These are phyloP conservation scores for Amblyornis subalaris DNA, from an alignment of 2,113 vertebrate genomes.

Conservation along the genomic window DNA sequence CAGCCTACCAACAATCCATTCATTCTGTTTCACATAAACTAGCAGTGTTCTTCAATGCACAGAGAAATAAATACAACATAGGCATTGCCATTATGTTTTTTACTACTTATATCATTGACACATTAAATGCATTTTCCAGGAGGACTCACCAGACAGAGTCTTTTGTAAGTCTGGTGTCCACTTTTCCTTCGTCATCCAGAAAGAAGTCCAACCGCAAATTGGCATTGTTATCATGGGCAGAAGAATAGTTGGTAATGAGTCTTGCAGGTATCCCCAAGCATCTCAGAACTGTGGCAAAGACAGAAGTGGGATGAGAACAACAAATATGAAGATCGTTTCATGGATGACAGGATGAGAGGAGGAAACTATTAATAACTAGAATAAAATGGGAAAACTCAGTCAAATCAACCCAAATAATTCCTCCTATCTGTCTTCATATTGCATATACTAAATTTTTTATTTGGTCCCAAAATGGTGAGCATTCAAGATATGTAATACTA, in stretches of 20 bases:
- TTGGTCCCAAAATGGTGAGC: background rate
- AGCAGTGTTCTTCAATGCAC: background rate
- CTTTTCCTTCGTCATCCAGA: slow-evolving; percentile 81
- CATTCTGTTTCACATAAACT: background rate
- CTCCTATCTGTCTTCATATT: background rate
- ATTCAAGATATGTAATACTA: background rate
- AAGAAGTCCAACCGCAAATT: slow-evolving; percentile 89
- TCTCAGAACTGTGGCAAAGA: slow-evolving; percentile 80
- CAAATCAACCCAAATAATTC: background rate
- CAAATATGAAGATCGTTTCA: background rate
- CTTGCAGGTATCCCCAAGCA: slow-evolving; percentile 90
- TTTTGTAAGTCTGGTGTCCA: slow-evolving; percentile 81
- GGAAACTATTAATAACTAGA: background rate
- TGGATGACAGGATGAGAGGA: background rate
- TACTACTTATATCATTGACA: background rate
- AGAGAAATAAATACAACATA: background rate
- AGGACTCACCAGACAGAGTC: slow-evolving; percentile 89
- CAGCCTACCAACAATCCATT: background rate
- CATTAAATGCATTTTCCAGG: background rate
- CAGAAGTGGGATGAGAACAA: background rate
- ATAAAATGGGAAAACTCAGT: background rate
- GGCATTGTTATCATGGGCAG: slow-evolving; percentile 93
- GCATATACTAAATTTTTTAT: background rate
- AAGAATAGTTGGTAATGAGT: slow-evolving; percentile 89
- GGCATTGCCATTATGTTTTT: background rate